Base-by-base conservation (phyloP, 2,113 vertebrate genomes). In the Perca schrenkii region DNA sequence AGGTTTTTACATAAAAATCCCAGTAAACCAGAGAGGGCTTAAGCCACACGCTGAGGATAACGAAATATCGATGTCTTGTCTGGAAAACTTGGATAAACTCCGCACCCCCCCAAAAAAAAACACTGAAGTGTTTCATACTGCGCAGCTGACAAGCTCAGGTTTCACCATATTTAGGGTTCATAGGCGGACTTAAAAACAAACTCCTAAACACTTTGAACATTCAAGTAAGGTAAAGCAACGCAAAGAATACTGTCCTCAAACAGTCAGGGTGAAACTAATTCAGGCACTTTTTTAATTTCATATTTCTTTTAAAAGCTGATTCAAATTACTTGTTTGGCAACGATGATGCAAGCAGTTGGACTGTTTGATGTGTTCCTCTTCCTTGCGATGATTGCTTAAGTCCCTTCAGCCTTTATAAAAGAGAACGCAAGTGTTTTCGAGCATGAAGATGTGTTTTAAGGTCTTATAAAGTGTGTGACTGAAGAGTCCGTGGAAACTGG, bases 201-300 rank as follows among this genome's bases (percentile, higher is more conserved):
- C 95, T 96, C 95, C 92, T 92, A 96, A 95, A 93, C 85, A 93
- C 95, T 95, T 95, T 92, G 91, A 97, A 97, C 97, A 97, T 98
- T 99, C 97, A 98, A 99, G 97, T 99, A 97, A 97, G 96, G 95
- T 96, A 94, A 96, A 96, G 93, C 91, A 74, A 90, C 88, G 80
- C 79, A 87, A 87, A 85, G 14, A 95, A 97, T 92, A 96, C 96
- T 96, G 96, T 96, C 95, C 95, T 92, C 88, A 94, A 96, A 97
- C 96, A 96, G 96, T 96, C 94, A 91, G 96, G 96, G 95, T 96
- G 95, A 97, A 97, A 96, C 96, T 89, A 98, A 96, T 96, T 97
- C 97, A 99, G 98, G 98, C 98, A 99, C 98, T 99, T 99, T 97
- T 34, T 96, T 95, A 97, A 96, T 93, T 96, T 95, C 88, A 89